Base-by-base conservation (phyloP, 2,113 vertebrate genomes). In the Onychostoma macrolepis region DNA sequence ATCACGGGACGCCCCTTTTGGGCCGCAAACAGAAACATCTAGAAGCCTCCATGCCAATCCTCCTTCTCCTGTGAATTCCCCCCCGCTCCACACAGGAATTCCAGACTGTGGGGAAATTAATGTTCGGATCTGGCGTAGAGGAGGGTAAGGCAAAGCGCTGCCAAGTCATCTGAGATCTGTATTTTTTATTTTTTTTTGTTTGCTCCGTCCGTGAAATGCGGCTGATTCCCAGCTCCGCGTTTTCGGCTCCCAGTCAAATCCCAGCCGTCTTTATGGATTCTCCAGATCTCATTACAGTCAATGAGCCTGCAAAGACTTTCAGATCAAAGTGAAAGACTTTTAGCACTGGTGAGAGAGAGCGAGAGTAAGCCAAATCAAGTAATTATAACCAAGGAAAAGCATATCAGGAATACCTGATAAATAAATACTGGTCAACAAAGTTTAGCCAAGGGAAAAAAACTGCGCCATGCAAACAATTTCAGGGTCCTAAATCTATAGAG, bases 241-340 rank as follows among this genome's bases (percentile, higher is more conserved):
- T 93, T 93, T 92, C 87, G 91, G 91, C 93, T 94, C 91, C 63
- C 90, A 89, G 85, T 93, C 92, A 94, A 95, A 93, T 92, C 93
- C 93, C 94, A 80, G 80, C 92, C 91, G 90, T 93, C 93, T 93
- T 93, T 91, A 91, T 88, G 92, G 94, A 93, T 94, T 93, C 93
- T 94, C 93, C 91, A 92, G 92, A 93, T 94, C 94, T 95, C 95
- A 93, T 94, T 94, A 94, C 93, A 92, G 94, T 93, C 94, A 94
- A 94, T 94, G 94, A 94, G 94, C 91, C 92, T 92, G 93, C 92
- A 94, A 93, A 95, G 95, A 93, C 93, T 92, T 91, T 90, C 86
- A 93, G 92, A 95, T 95, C 94, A 95, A 95, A 94, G 93, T 89
- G 88, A 93, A 92, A 92, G 91, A 91, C 89, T 91, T 89, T 84